Conservation (phyloP, 2,113 vertebrate species). For the human (Homo sapiens) region GRCh38 chr7:46447501-46448000, state of each 20-base stretch:
- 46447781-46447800: background rate
- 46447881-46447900: background rate
- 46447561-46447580: background rate
- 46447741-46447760: background rate
- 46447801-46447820: rapidly evolving
- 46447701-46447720: background rate
- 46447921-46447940: background rate
- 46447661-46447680: background rate
- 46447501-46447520: background rate
- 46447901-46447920: background rate
- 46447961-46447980: background rate
- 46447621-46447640: background rate
- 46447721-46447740: background rate
- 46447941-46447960: background rate
- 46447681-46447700: background rate
- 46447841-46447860: background rate
- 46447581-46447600: background rate
- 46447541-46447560: background rate
- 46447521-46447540: background rate
- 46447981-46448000: rapidly evolving
- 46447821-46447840: background rate
- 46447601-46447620: background rate
- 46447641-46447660: background rate
- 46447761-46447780: too few species aligned
- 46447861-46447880: background rate